Base-by-base conservation (phyloP, 2,797 vertebrate species). In the Oophaga sylvatica region DNA sequence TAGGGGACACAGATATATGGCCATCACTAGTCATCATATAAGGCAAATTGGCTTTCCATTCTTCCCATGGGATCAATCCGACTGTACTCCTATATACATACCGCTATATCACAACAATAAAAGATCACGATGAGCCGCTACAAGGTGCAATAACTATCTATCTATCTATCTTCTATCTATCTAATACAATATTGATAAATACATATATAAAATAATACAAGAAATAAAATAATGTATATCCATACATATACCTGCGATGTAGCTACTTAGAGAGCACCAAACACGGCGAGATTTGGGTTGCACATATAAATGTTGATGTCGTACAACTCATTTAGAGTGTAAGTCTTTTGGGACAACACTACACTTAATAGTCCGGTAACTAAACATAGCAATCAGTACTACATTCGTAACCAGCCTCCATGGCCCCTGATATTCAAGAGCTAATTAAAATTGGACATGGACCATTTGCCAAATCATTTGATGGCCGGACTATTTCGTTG, bases 401-500 rank as follows among this genome's bases (percentile, higher is more conserved):
- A 77, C 48, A 77, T 56, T 13, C 5, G 15, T 29, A 53, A 53
- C 13, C 48, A 70, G 29, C 29, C 29, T 70, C n/a, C 12, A 67
- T 15, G 6, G 9, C 45, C 19, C 11, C 53, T 31, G 56, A 78
- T 60, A 26, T 71, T 20, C 16, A 71, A 20, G 29, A 35, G 31
- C 65, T 56, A 60, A 83, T 83, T 83, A 83, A 13, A 62, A 62
- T 31, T n/a, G 62, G 10, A 71, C 48, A 71, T 56, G 75, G 48
- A 77, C 48, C 1, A 41, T 12, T 62, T 57, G 84, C 76, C 75
- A 45, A 75, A 20, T 68, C 45, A 16, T 86, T 35, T 79, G 26
- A 85, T 78, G 19, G 62, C 11, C 41, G 19, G 26, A 22, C 68
- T 35, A 45, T 70, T 62, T 8, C 73, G 65, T 71, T 84, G 59